Evolutionary conservation across 2,888 invertebrate genomes (phyloP), one percentile per base, ranked within the genome.

Genomic region (Caenorhabditis sinica): DNA sequence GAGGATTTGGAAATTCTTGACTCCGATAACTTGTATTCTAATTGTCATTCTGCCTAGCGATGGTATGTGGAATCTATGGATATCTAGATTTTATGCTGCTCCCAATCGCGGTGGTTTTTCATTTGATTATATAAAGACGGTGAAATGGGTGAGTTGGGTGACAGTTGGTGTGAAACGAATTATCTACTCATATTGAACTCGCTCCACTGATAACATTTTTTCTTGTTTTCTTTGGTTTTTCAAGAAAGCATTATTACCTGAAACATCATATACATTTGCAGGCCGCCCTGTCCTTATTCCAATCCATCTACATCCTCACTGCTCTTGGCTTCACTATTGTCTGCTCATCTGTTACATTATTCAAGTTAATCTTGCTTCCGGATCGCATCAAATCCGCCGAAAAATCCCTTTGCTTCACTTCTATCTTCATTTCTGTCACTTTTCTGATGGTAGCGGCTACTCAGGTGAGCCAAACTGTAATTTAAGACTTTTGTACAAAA

Each of bases 361-460:
- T 36, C 58, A 69, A 71, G 25, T 23, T 82, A 28, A 63, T 53
- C 15, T 30, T 45, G 2, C 69, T 75, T 15, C 36, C 75, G n/a
- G 61, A 75, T 23, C 66, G 82, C 1, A 58, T 82, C 8, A 75
- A 71, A 71, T 53, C 63, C 4, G 63, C 63, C 0, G 82, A 82
- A 20, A 82, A 40, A 36, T 71, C 75, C 3, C 30, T 82, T 15
- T 82, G 82, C 23, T 43, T 82, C 25, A 69, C 75, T 13, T 63
- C 63, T 28, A 30, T 56, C 20, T 45, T 33, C 20, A 80, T 80
- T 33, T 80, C 80, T 5, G 13, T 33, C 13, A 15, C 28, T n/a
- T 80, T 80, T 33, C n/a, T 80, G 2, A 23, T 61, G 13, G 61
- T 77, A 3, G 76, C 43, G 0, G 66, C 58, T 0, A 68, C 49